Conservation (phyloP, 2,888 invertebrate species). For the Xylocampa areola region DNA sequence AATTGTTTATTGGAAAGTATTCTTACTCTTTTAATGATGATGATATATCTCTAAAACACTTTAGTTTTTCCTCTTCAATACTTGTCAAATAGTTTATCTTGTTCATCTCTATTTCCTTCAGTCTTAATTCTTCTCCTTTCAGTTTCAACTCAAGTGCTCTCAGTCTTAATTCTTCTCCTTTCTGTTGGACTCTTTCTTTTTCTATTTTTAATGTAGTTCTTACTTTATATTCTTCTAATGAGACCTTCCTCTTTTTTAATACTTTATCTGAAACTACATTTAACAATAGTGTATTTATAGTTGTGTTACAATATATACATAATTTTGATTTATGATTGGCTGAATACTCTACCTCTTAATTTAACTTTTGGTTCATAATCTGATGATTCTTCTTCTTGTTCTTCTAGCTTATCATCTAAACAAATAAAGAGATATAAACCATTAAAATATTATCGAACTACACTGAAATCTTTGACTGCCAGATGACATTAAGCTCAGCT, state of each 20-base stretch:
- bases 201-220: conserved; percentile 63
- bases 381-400: conserved; percentile 52
- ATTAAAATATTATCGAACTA: neutral
- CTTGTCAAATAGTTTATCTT: conserved; percentile 70
- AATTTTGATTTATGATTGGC: neutral
- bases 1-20: no score
- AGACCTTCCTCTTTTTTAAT: conserved; percentile 51
- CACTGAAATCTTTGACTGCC: no score
- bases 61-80: conserved; percentile 70
- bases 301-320: neutral
- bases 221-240: conserved; percentile 65
- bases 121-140: conserved; percentile 68
- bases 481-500: no score
- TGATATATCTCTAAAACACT: conserved; percentile 70
- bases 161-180: conserved; percentile 67
- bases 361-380: conserved; percentile 47
- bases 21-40: conserved; percentile 68
- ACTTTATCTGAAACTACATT: conserved; percentile 37
- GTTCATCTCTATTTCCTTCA: conserved; percentile 71
- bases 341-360: conserved; percentile 47
- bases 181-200: conserved; percentile 66
- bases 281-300: neutral
- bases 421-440: neutral
- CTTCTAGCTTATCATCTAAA: conserved; percentile 39
- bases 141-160: conserved; percentile 68